A percentile compares a stretch with the other conserved stretches of the same genome.
These are phyloP conservation scores for Drosophila aff. DNA, from an alignment of 1,140 invertebrate genomes.

Conservation along the genomic window DNA sequence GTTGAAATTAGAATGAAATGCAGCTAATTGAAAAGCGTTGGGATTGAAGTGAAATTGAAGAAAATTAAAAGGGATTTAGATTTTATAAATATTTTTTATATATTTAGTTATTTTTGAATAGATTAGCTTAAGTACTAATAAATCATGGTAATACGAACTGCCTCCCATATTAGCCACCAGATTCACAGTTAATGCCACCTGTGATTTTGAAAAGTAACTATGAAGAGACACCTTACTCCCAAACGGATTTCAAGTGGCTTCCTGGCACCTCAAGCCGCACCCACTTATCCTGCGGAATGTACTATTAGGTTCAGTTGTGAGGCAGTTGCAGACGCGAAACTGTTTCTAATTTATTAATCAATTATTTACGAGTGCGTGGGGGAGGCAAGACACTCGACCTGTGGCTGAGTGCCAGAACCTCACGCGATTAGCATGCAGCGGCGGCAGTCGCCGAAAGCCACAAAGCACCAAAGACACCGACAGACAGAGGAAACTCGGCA, in stretches of 20 bases:
- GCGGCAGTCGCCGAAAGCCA: constrained; percentile 16
- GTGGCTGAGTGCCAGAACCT: constrained; percentile 3
- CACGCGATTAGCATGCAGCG: constrained; percentile 37
- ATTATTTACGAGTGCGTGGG: constrained; percentile 34
- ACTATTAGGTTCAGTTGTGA: constrained; percentile 20
- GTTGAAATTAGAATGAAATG: constrained; percentile 31
- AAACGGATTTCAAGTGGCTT: neutral
- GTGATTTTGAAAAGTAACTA: constrained; percentile 2
- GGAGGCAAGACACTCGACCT: constrained; percentile 15
- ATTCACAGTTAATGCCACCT: too few species aligned
- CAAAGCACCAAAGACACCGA: neutral
- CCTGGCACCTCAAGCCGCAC: constrained; percentile 5
- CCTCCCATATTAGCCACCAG: too few species aligned
- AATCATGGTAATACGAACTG: too few species aligned
- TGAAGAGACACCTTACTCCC: neutral
- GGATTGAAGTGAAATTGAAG: constrained; percentile 4
- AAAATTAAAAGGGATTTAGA: constrained; percentile 1
- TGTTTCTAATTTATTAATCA: constrained; percentile 48
- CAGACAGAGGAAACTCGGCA: neutral
- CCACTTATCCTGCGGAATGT: neutral
- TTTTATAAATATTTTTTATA: too few species aligned
- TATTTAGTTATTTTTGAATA: too few species aligned
- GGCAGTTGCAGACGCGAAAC: constrained; percentile 25
- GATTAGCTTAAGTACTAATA: too few species aligned
- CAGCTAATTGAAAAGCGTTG: constrained; percentile 35